phyloP scores from a whole-genome alignment of 2,888 invertebrate genomes.

The Acanthosoma haemorrhoidale region DNA sequence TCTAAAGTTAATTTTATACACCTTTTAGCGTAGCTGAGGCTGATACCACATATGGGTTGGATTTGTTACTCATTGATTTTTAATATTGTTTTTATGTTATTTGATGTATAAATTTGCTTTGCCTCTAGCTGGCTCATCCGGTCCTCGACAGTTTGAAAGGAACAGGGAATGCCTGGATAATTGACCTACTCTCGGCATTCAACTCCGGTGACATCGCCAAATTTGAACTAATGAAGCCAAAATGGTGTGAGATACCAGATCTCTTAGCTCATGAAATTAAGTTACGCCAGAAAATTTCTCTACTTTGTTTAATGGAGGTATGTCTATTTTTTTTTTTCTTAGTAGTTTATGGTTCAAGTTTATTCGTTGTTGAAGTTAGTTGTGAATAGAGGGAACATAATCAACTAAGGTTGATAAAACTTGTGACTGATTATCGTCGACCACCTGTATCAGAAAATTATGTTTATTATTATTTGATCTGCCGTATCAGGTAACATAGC shows the following conservation, averaged over 20 bases:
- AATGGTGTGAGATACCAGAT: slow-evolving; percentile 77
- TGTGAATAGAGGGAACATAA: too few relatives aligned
- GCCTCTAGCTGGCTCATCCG: slow-evolving; percentile 80
- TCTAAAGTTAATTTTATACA: too few relatives aligned
- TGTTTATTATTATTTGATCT: too few relatives aligned
- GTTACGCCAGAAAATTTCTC: slow-evolving; percentile 85
- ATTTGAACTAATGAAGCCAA: slow-evolving; percentile 65
- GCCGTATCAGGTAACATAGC: too few relatives aligned
- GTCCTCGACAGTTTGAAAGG: slow-evolving; percentile 77
- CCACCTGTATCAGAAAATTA: too few relatives aligned
- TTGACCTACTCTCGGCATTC: slow-evolving; percentile 78
- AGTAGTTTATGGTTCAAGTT: too few relatives aligned
- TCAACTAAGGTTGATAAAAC: too few relatives aligned
- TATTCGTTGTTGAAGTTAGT: too few relatives aligned
- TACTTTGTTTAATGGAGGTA: slow-evolving; percentile 93
- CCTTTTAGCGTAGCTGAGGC: too few relatives aligned
- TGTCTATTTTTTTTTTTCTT: too few relatives aligned
- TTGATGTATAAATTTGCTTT: not conserved
- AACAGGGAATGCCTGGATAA: slow-evolving; percentile 80
- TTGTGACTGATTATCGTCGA: too few relatives aligned
- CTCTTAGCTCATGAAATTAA: slow-evolving; percentile 72
- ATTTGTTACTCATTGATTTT: not conserved
- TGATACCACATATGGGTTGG: too few relatives aligned
- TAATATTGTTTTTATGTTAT: not conserved
- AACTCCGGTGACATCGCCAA: slow-evolving; percentile 76